These are phyloP conservation scores for Sebastes variabilis DNA, from an alignment of 2,797 vertebrate genomes.

Conservation along the genomic window DNA sequence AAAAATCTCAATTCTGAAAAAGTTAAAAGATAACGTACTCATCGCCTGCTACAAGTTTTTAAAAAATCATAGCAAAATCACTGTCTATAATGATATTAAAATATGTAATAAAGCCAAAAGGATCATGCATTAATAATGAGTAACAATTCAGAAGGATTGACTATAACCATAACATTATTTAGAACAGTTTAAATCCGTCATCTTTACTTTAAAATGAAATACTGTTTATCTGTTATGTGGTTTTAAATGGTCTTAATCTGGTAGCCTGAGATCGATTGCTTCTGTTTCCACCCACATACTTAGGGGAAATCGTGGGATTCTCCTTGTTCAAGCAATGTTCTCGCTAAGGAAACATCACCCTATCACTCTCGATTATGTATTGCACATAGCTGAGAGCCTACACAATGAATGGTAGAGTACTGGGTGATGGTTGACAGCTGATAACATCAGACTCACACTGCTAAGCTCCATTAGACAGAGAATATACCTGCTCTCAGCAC, in stretches of 20 bases:
- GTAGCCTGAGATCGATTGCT: neutral
- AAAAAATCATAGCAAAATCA: too few species aligned
- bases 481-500: neutral
- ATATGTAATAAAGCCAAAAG: neutral
- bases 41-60: neutral
- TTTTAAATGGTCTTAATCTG: neutral
- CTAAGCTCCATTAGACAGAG: neutral
- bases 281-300: neutral
- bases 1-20: neutral
- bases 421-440: neutral
- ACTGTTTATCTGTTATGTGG: neutral
- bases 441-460: neutral
- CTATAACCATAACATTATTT: too few species aligned
- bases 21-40: neutral
- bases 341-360: neutral
- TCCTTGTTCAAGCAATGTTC: neutral
- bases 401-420: neutral
- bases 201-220: neutral
- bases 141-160: neutral
- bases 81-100: neutral
- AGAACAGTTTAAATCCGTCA: neutral
- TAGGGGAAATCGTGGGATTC: neutral
- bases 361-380: neutral
- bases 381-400: neutral
- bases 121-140: neutral